Evolutionary conservation across 1,140 invertebrate genomes (phyloP).

Genomic region (Drosophila pruinosa): DNA sequence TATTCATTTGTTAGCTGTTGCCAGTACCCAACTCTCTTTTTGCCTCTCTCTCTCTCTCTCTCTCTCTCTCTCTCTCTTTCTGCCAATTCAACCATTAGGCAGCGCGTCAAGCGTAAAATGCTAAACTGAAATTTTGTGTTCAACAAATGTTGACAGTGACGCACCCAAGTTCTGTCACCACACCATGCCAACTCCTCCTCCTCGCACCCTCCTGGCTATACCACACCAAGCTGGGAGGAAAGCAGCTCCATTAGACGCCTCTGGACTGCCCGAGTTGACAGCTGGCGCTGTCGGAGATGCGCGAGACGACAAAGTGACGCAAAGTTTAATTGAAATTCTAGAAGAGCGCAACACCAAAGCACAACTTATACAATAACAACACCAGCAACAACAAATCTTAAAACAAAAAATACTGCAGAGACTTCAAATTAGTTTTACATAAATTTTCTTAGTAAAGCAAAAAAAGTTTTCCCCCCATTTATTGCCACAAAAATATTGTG

Average conservation of each 20-base stretch:
- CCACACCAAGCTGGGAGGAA: neutral
- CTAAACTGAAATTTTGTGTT: conserved; percentile 79
- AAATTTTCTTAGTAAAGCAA: conserved; percentile 39
- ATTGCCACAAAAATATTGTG: conserved; percentile 26
- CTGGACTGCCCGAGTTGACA: conserved; percentile 48
- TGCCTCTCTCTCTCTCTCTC: neutral
- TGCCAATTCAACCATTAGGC: conserved; percentile 61
- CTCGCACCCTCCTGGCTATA: neutral
- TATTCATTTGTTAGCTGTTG: conserved; percentile 56
- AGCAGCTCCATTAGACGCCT: conserved; percentile 52
- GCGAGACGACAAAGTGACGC: conserved; percentile 68
- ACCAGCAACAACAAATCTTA: conserved; percentile 1
- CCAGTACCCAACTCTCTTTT: neutral
- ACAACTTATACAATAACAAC: neutral
- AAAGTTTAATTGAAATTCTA: conserved; percentile 79
- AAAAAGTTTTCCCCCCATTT: conserved; percentile 10
- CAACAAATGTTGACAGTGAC: conserved; percentile 74
- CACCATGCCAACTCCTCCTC: no score
- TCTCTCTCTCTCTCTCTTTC: neutral
- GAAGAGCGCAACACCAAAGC: conserved; percentile 29
- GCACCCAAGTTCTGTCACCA: conserved; percentile 31
- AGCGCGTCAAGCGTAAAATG: conserved; percentile 75
- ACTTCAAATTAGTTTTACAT: conserved; percentile 75
- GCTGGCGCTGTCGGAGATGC: conserved; percentile 50
- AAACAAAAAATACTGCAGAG: conserved; percentile 21